Conservation (phyloP, 2,797 vertebrate genomes). For the Ambastaia sidthimunki region DNA sequence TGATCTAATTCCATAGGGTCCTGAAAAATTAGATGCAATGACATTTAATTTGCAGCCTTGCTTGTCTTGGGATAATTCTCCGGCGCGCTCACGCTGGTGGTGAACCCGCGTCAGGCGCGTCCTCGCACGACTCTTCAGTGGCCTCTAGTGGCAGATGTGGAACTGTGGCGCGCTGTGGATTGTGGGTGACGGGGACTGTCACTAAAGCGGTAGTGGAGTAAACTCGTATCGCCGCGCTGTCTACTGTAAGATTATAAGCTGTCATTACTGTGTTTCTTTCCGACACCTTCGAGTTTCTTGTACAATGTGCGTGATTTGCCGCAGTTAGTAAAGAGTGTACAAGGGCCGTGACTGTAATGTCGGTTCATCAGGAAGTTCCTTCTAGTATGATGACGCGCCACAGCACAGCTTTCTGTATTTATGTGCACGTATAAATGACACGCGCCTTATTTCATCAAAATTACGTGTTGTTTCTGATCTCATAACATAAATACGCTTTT, state of each 20-base stretch:
- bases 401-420: not conserved
- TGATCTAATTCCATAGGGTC: too few relatives aligned
- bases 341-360: not conserved
- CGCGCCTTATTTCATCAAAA: too few relatives aligned
- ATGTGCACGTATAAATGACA: not conserved
- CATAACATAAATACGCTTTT: not conserved
- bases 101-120: too few relatives aligned
- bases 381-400: not conserved
- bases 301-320: not conserved
- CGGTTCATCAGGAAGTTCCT: not conserved
- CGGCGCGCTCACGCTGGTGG: too few relatives aligned
- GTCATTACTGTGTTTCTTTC: not conserved
- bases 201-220: not conserved
- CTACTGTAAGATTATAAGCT: not conserved
- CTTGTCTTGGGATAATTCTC: too few relatives aligned
- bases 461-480: not conserved
- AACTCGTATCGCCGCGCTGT: slow-evolving; percentile 1
- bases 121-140: not conserved
- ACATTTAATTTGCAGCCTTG: too few relatives aligned
- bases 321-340: not conserved
- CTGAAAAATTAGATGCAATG: too few relatives aligned
- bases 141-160: not conserved
- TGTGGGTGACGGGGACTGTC: slow-evolving; percentile 32
- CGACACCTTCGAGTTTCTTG: not conserved
- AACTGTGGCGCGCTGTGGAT: slow-evolving; percentile 19